Base-by-base conservation (phyloP, 1,140 invertebrate genomes). In the Orius laevigatus region DNA sequence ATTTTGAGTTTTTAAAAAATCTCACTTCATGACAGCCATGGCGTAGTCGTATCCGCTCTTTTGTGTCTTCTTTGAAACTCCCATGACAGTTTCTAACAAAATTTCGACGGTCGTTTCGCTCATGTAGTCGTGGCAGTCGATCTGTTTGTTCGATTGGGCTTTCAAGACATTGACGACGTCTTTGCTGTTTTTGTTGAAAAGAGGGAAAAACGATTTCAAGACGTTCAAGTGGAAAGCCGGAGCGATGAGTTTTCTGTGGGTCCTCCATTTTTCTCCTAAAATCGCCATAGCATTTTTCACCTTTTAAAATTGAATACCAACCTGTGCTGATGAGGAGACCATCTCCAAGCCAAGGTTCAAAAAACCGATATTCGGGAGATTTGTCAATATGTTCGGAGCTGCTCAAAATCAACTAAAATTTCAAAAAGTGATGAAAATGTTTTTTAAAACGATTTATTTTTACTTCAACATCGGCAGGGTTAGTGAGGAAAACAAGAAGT, bases 141-240 rank as follows among this genome's bases (percentile, higher is more conserved):
- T 82, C 9, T 73, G 71, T 46, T 79, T 75, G 12, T 72, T 76
- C 3, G 72, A 59, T 61, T 80, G 70, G 19, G 66, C 61, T 20
- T 66, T 63, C 55, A 95, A 66, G 54, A 78, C 78, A 0, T 74
- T 58, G 0, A 85, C 72, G 1, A 93, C 68, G 36, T 74, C 70
- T 19, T 66, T 63, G 15, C 81, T 78, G 59, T 96, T 89, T 40
- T 83, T 70, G 47, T 91, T 91, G 62, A 96, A 94, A 0, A 87
- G 69, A 0, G 76, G 74, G 2, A 94, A 65, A 58, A 95, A 95
- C 16, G 84, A 81, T 59, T 93, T 86, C 2, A 96, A 64, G 38
- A 95, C 85, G 52, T 82, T 85, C 57, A 90, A 77, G 61, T 96
- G 90, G 64, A 96, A 96, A 1, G 90, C 83, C 0, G 92, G 92